Conservation (phyloP, 2,113 vertebrate species). For the Spheniscus mendiculus region DNA sequence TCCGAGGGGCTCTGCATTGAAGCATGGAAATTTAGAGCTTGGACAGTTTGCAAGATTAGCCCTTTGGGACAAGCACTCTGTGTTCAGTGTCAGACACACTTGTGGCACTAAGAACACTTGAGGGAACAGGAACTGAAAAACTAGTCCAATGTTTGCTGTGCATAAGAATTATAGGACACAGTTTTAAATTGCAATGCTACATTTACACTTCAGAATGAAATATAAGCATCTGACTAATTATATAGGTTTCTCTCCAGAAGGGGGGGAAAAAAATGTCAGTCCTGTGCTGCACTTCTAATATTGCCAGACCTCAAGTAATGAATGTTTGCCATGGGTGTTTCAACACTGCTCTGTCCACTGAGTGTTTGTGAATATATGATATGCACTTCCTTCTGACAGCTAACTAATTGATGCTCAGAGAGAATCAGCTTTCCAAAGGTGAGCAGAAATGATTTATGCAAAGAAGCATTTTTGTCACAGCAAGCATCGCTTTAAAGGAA, state of each 20-base stretch:
- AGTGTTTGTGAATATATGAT: conserved; percentile 8
- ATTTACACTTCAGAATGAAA: conserved; percentile 4
- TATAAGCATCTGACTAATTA: neutral
- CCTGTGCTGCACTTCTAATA: neutral
- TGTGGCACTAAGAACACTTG: neutral
- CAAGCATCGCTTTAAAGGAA: conserved; percentile 13
- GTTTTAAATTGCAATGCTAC: neutral
- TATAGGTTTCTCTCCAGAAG: neutral
- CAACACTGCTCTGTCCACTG: neutral
- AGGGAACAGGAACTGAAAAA: neutral
- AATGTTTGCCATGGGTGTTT: neutral
- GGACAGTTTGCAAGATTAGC: neutral
- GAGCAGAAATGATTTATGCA: conserved; percentile 37
- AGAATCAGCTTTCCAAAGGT: conserved; percentile 47
- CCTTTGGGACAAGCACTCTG: neutral
- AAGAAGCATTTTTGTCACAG: conserved; percentile 30
- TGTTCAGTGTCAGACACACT: neutral
- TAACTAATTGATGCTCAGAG: conserved; percentile 51
- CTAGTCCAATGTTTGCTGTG: neutral
- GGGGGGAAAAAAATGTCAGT: neutral
- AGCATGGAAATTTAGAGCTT: neutral
- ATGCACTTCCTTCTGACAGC: neutral
- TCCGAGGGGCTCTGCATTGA: neutral
- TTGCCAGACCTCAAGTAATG: neutral
- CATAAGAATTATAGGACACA: neutral